A percentile compares a stretch with the other conserved stretches of the same genome.
phyloP scores from a whole-genome alignment of 2,888 invertebrate species.

The Apamea anceps region DNA sequence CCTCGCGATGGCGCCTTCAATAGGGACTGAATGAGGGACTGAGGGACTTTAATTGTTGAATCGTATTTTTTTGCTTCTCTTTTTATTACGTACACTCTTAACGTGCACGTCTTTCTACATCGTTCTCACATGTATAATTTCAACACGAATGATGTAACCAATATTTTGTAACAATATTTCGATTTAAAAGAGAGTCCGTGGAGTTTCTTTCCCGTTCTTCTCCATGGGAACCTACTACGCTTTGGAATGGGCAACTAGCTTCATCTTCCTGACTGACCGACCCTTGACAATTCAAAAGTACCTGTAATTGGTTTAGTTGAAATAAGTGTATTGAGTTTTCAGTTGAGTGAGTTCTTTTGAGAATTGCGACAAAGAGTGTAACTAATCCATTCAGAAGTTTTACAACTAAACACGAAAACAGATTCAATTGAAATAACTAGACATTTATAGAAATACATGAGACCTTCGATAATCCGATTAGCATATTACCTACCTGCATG shows the following conservation, averaged over 20 bases:
- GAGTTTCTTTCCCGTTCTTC: not conserved
- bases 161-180: not conserved
- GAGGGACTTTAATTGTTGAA: no score
- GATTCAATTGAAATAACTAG: not conserved
- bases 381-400: slow-evolving; percentile 10
- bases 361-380: not conserved
- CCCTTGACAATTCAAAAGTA: no score
- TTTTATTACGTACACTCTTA: not conserved
- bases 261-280: no score
- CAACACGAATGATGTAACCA: not conserved
- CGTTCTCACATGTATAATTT: not conserved
- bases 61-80: no score
- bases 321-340: no score
- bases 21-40: no score
- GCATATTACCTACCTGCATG: not conserved
- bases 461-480: not conserved
- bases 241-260: no score
- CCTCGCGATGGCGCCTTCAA: no score
- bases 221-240: no score
- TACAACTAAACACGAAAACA: not conserved
- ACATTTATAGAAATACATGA: not conserved
- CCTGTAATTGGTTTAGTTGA: no score
- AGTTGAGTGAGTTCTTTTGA: not conserved
- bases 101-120: no score
- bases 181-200: not conserved